Evolutionary conservation across 2,888 invertebrate species (phyloP).

Genomic region (Synergus laeviventris): DNA sequence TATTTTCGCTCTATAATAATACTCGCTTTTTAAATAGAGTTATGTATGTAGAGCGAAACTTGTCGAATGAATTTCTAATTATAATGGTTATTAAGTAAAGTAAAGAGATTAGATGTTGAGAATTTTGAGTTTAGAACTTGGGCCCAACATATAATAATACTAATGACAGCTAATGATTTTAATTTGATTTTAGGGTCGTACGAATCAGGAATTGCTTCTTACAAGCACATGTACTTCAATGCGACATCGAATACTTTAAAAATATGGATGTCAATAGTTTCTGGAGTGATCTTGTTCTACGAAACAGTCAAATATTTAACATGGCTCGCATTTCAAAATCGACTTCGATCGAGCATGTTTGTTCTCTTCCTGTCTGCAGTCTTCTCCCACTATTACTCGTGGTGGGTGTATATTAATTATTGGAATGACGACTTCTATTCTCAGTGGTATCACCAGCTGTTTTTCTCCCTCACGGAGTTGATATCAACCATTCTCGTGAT

Average conservation of each 20-base stretch:
- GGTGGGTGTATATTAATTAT: conserved; percentile 85
- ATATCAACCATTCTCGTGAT: conserved; percentile 80
- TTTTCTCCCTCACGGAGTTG: conserved; percentile 80
- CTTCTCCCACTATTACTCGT: conserved; percentile 84
- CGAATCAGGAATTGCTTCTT: conserved; percentile 83
- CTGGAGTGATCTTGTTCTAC: conserved; percentile 80
- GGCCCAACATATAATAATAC: neutral
- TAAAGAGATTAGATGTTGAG: too few species aligned
- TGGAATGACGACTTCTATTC: conserved; percentile 85
- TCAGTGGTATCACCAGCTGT: conserved; percentile 84
- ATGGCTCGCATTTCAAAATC: conserved; percentile 77
- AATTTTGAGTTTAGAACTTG: too few species aligned
- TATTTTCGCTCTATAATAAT: conserved; percentile 9
- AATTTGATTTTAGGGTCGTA: conserved; percentile 78
- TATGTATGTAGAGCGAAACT: too few species aligned
- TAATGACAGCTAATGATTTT: conserved; percentile 16
- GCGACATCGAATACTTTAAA: conserved; percentile 81
- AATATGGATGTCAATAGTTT: conserved; percentile 81
- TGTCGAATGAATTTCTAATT: too few species aligned
- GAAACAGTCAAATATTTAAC: conserved; percentile 80
- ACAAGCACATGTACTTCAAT: conserved; percentile 85
- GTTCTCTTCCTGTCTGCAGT: conserved; percentile 80
- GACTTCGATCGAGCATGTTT: conserved; percentile 80
- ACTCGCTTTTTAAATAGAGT: conserved; percentile 29
- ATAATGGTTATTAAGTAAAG: too few species aligned